Conservation (phyloP, 2,797 vertebrate species). For the Caiman crocodilus region DNA sequence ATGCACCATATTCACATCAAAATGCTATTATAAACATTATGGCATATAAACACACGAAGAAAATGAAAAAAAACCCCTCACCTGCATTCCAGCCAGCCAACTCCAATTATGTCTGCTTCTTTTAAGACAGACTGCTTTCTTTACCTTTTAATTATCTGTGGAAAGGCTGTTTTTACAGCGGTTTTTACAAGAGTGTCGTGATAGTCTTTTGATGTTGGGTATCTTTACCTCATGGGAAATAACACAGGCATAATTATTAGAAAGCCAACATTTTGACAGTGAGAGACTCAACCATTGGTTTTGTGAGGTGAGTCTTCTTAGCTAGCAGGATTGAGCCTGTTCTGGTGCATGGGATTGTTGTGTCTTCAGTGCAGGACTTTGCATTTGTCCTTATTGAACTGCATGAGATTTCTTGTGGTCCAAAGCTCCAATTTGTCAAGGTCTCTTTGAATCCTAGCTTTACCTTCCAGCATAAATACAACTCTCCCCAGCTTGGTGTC, state of each 20-base stretch:
- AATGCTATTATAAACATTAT: background rate
- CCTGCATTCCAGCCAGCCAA: conserved; percentile 36
- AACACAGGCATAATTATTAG: conserved; percentile 73
- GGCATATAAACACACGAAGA: background rate
- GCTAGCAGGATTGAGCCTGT: background rate
- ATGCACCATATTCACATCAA: background rate
- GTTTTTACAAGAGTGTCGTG: conserved; percentile 33
- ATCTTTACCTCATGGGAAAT: conserved; percentile 48
- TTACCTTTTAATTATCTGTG: conserved; percentile 39
- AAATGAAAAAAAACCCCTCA: background rate
- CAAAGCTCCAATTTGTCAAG: no score
- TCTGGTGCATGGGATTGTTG: no score
- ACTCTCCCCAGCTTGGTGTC: no score
- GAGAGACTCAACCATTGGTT: background rate
- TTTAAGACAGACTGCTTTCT: conserved; percentile 56
- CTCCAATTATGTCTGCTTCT: conserved; percentile 56
- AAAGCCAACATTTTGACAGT: background rate
- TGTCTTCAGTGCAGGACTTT: no score
- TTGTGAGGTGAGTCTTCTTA: background rate
- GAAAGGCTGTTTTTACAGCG: conserved; percentile 24
- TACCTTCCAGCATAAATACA: no score
- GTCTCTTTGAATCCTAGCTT: no score
- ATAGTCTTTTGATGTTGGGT: conserved; percentile 59
- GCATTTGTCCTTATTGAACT: no score
- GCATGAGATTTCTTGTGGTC: no score